Evolutionary conservation across 1,140 invertebrate genomes (phyloP).

Genomic region (Drosophila malerkotliana): DNA sequence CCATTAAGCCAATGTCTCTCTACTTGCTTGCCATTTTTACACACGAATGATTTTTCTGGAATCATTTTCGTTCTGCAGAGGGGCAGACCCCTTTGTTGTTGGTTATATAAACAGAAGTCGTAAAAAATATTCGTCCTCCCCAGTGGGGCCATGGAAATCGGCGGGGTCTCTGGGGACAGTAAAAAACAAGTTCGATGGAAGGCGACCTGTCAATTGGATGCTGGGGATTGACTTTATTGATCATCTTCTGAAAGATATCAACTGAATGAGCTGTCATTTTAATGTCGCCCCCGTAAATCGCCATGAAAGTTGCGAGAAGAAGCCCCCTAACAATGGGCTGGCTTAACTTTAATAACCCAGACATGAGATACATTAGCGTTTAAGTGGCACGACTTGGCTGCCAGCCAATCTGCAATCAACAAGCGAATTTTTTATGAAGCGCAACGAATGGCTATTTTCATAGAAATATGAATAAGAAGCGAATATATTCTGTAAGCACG

Average conservation of each 20-base stretch:
- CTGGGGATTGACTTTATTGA: slow-evolving; percentile 68
- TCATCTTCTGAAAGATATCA: slow-evolving; percentile 52
- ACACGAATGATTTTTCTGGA: slow-evolving; percentile 57
- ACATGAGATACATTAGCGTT: slow-evolving; percentile 31
- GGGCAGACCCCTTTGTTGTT: slow-evolving; percentile 18
- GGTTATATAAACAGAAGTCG: slow-evolving; percentile 19
- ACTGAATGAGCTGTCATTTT: slow-evolving; percentile 58
- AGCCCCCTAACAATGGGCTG: slow-evolving; percentile 30
- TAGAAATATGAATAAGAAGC: not conserved
- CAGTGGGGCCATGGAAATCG: not conserved
- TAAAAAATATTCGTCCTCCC: slow-evolving; percentile 17
- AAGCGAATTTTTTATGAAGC: slow-evolving; percentile 16
- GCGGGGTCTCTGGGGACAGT: not conserved
- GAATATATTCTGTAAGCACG: not conserved
- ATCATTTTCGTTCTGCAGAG: slow-evolving; percentile 37
- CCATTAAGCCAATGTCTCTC: slow-evolving; percentile 47
- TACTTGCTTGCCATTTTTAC: slow-evolving; percentile 54
- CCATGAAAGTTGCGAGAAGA: slow-evolving; percentile 33
- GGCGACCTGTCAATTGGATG: slow-evolving; percentile 55
- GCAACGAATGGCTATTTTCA: slow-evolving; percentile 7
- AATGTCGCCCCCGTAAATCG: slow-evolving; percentile 47
- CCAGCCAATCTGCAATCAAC: slow-evolving; percentile 25
- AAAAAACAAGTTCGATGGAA: slow-evolving; percentile 3
- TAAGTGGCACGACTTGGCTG: slow-evolving; percentile 19
- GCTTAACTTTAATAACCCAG: slow-evolving; percentile 59